Conservation (phyloP, 1,140 invertebrate species). For the Drosophila subpulchrella region DNA sequence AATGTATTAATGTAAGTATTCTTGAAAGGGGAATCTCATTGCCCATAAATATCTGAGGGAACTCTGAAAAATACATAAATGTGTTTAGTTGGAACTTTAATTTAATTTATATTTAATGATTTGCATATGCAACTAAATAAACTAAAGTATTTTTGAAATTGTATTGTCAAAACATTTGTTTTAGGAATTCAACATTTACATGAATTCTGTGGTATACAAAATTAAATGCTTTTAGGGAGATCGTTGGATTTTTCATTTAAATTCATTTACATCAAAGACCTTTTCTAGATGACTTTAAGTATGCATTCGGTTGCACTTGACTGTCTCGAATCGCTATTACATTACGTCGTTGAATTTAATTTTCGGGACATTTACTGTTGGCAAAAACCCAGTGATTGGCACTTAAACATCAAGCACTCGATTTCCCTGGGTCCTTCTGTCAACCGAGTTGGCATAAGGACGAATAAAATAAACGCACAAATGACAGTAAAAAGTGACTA, state of each 20-base stretch:
- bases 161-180: no score
- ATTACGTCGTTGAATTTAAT: slow-evolving; percentile 24
- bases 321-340: background rate
- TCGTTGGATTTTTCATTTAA: background rate
- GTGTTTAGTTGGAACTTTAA: no score
- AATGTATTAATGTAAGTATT: background rate
- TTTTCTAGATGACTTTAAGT: background rate
- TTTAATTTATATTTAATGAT: no score
- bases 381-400: slow-evolving; percentile 44
- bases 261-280: background rate
- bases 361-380: slow-evolving; percentile 7
- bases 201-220: no score
- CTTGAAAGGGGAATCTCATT: no score
- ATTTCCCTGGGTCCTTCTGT: slow-evolving; percentile 1
- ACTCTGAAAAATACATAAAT: no score
- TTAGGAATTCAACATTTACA: no score
- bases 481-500: slow-evolving; percentile 40
- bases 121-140: no score
- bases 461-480: slow-evolving; percentile 36
- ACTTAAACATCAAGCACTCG: slow-evolving; percentile 29
- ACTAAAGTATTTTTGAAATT: no score
- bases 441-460: slow-evolving; percentile 11
- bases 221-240: no score
- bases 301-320: slow-evolving; percentile 6
- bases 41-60: no score